These are phyloP conservation scores for Sciaenops ocellatus DNA, from an alignment of 2,797 vertebrate species.

Conservation along the genomic window DNA sequence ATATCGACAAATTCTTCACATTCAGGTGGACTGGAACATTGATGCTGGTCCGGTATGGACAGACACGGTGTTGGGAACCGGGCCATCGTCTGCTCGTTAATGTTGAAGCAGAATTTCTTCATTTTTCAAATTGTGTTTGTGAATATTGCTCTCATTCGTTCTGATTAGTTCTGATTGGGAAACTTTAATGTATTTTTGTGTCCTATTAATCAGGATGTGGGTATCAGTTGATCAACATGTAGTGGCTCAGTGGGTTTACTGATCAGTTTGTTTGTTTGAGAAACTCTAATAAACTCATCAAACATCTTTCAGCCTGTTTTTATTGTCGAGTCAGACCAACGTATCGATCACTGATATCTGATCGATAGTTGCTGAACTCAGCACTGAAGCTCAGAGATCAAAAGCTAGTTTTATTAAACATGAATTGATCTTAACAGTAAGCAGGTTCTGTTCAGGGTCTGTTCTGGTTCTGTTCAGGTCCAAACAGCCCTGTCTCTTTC, in stretches of 20 bases:
- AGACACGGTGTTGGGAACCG: too few species aligned
- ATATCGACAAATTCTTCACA: background rate
- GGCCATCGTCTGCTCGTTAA: background rate
- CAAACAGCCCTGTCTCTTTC: background rate
- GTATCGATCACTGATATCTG: background rate
- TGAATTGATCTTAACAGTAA: too few species aligned
- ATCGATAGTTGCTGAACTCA: too few species aligned
- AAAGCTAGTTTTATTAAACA: too few species aligned
- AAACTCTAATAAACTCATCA: conserved; percentile 53
- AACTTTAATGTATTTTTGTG: background rate
- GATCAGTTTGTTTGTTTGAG: conserved; percentile 24
- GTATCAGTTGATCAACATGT: background rate
- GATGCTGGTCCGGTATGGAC: too few species aligned
- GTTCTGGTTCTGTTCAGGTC: background rate
- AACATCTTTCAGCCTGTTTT: background rate
- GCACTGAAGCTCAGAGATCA: too few species aligned
- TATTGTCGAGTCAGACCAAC: too few species aligned
- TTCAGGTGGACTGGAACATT: too few species aligned
- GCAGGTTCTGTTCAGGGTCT: too few species aligned
- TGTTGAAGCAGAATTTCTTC: background rate
- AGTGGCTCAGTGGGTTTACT: background rate
- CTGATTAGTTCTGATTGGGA: background rate
- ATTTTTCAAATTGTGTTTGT: background rate
- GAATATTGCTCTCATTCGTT: background rate
- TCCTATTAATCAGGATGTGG: conserved; percentile 45